Conservation (phyloP, 2,113 vertebrate genomes). For the Apteryx owenii region DNA sequence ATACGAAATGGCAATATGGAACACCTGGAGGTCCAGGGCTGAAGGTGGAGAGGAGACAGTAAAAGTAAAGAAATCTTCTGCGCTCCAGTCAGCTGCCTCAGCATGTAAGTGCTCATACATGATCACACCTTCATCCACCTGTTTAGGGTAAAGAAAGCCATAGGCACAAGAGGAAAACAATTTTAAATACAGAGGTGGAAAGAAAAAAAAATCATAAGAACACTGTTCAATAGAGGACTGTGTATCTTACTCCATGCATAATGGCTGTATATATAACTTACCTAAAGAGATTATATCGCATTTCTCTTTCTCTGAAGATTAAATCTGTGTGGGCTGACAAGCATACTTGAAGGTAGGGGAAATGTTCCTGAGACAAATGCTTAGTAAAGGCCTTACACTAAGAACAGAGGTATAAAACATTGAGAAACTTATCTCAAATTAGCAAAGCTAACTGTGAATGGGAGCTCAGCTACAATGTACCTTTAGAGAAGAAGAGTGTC, state of each 20-base stretch:
- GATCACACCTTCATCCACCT: constrained; percentile 85
- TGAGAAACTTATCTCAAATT: not conserved
- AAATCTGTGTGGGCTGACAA: not conserved
- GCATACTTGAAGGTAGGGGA: not conserved
- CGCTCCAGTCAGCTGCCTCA: constrained; percentile 79
- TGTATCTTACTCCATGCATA: not conserved
- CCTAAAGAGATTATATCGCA: not conserved
- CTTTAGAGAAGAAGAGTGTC: not conserved
- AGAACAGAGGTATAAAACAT: not conserved
- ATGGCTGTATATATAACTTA: not conserved
- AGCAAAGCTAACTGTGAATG: not conserved
- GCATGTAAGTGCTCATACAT: constrained; percentile 80
- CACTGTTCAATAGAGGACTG: not conserved
- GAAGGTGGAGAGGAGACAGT: constrained; percentile 82
- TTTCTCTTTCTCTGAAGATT: not conserved
- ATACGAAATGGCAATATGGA: constrained; percentile 87
- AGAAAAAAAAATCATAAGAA: not conserved
- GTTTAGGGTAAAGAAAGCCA: not conserved
- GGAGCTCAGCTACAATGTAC: not conserved
- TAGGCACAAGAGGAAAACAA: not conserved
- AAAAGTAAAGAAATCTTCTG: constrained; percentile 86
- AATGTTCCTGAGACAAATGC: not conserved
- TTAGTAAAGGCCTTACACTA: not conserved
- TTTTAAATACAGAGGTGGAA: not conserved
- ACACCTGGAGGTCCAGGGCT: constrained; percentile 80